Percentiles rank a stretch among this genome's conserved stretches.
Conservation (phyloP, 2,797 vertebrate genomes). For the Betta splendens region DNA sequence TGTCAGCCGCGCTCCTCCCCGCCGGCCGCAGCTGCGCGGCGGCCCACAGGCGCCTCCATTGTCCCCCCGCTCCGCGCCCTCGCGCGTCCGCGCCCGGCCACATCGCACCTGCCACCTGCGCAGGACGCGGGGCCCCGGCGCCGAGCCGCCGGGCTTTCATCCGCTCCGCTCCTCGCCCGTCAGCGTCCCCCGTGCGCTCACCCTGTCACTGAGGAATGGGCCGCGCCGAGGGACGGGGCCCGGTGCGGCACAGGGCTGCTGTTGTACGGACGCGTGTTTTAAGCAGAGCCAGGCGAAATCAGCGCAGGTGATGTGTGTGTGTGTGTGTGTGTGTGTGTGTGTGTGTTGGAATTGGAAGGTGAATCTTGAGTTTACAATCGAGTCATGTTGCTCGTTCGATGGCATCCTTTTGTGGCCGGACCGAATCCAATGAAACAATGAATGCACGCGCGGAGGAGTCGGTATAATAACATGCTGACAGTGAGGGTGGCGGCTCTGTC, state of each 20-base stretch:
- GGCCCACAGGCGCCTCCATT: constrained; percentile 78
- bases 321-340: too few relatives aligned
- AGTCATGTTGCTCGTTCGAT: constrained; percentile 61
- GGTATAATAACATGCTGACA: constrained; percentile 76
- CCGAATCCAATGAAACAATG: constrained; percentile 41
- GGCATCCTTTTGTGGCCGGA: constrained; percentile 38
- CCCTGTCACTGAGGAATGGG: constrained; percentile 82
- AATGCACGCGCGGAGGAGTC: constrained; percentile 38
- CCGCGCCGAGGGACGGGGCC: constrained; percentile 37
- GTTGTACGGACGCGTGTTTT: constrained; percentile 65
- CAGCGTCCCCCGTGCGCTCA: constrained; percentile 59
- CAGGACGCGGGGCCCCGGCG: constrained; percentile 56
- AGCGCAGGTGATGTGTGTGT: constrained; percentile 51
- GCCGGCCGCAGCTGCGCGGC: constrained; percentile 76
- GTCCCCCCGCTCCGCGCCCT: constrained; percentile 71
- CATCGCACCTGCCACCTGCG: constrained; percentile 85
- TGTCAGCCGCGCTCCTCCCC: constrained; percentile 76
- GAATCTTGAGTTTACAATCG: constrained; percentile 41
- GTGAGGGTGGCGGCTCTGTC: constrained; percentile 84
- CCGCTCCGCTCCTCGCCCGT: constrained; percentile 54
- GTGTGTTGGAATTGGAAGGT: too few relatives aligned
- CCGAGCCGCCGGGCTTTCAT: constrained; percentile 64
- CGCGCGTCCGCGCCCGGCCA: constrained; percentile 71
- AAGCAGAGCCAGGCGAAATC: constrained; percentile 63
- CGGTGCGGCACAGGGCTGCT: constrained; percentile 57